Percentiles rank a stretch among this genome's conserved stretches.
These are phyloP conservation scores for Drosophila parabipectinata DNA, from an alignment of 1,140 invertebrate genomes.

Conservation along the genomic window DNA sequence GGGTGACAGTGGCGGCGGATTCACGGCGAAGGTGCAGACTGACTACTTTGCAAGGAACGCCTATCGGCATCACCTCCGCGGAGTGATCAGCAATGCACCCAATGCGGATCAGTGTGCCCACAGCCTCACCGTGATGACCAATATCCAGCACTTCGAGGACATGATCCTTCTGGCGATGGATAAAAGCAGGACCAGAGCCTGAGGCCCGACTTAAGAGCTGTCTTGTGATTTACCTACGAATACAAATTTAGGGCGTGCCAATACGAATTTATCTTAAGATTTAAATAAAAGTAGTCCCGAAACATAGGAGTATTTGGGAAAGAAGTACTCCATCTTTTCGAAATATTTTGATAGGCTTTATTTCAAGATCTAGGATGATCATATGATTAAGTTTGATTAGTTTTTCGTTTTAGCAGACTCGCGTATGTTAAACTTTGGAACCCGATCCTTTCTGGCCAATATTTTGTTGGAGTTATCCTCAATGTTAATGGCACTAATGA, in stretches of 20 bases:
- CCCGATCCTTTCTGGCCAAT: slow-evolving; percentile 74
- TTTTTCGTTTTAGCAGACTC: slow-evolving; percentile 78
- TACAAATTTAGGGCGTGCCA: background rate
- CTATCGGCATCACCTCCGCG: slow-evolving; percentile 43
- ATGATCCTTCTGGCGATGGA: slow-evolving; percentile 44
- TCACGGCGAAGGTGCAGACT: slow-evolving; percentile 30
- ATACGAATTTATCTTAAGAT: slow-evolving; percentile 4
- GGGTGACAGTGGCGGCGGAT: slow-evolving; percentile 68
- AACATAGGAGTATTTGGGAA: background rate
- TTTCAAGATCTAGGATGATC: background rate
- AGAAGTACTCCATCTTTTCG: background rate
- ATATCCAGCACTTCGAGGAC: slow-evolving; percentile 56
- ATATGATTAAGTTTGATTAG: slow-evolving; percentile 9
- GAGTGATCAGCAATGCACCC: slow-evolving; percentile 70
- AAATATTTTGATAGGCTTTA: background rate
- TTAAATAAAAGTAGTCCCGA: slow-evolving; percentile 1
- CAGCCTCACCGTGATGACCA: slow-evolving; percentile 61
- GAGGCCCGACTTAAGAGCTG: background rate
- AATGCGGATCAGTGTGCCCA: slow-evolving; percentile 66
- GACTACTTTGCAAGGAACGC: slow-evolving; percentile 2
- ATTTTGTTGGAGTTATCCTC: slow-evolving; percentile 84
- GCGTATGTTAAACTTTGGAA: slow-evolving; percentile 82
- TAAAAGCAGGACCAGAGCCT: slow-evolving; percentile 37
- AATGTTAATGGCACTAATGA: slow-evolving; percentile 85
- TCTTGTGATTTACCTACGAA: slow-evolving; percentile 7